Conservation (phyloP, 2,113 vertebrate species). For the Rhinoptilus africanus region DNA sequence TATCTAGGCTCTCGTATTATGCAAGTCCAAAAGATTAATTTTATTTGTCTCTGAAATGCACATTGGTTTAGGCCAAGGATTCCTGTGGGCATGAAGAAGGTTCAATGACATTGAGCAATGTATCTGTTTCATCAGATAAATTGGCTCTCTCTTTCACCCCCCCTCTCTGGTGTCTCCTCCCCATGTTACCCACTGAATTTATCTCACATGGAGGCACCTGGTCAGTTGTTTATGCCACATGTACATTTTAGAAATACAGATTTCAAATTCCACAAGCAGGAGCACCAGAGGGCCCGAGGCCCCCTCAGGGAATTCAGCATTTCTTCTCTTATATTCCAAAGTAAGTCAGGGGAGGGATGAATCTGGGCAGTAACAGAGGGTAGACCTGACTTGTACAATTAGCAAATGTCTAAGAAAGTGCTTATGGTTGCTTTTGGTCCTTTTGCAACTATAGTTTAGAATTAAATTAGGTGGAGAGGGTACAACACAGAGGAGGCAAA, state of each 20-base stretch:
- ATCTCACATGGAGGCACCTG: background rate
- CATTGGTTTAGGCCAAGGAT: background rate
- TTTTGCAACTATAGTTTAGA: background rate
- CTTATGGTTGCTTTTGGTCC: background rate
- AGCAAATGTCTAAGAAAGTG: background rate
- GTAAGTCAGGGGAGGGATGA: background rate
- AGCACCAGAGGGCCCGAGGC: background rate
- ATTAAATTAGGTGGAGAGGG: background rate
- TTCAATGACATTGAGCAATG: conserved; percentile 21
- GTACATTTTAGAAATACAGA: background rate
- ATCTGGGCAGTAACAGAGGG: background rate
- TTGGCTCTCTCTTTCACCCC: background rate
- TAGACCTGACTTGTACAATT: background rate
- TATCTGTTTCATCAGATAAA: background rate
- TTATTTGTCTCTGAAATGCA: background rate
- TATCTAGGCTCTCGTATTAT: background rate
- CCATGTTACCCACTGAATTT: background rate
- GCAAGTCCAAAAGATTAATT: background rate
- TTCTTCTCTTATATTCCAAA: background rate
- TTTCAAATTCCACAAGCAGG: background rate
- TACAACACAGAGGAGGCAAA: background rate
- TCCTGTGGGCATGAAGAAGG: conserved; percentile 25
- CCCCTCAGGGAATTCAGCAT: background rate
- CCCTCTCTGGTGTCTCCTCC: background rate
- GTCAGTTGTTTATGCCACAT: background rate